phyloP scores from a whole-genome alignment of 2,888 invertebrate genomes.

The Drosophila fungiperda region DNA sequence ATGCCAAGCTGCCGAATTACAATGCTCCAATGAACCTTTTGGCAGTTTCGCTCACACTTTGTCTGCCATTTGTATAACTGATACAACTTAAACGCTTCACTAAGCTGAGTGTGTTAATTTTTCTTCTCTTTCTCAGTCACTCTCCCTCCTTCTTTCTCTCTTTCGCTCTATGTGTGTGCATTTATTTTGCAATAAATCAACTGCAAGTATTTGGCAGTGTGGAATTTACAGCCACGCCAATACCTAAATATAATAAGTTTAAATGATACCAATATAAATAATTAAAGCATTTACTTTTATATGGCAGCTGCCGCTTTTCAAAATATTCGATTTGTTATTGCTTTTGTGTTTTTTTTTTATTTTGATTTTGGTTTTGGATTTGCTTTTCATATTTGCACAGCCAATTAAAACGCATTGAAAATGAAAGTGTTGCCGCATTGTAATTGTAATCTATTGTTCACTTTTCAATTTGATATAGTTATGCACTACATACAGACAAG shows the following conservation, averaged over 20 bases:
- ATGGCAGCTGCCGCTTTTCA: constrained; percentile 28
- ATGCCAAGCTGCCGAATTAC: constrained; percentile 51
- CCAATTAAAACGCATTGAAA: constrained; percentile 63
- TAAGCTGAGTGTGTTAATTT: neutral
- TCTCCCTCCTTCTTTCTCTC: neutral
- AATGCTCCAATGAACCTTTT: constrained; percentile 63
- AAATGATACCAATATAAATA: constrained; percentile 43
- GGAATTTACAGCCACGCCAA: constrained; percentile 39
- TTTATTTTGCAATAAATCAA: constrained; percentile 47
- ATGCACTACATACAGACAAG: constrained; percentile 49
- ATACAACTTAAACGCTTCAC: constrained; percentile 20
- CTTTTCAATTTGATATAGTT: constrained; percentile 72
- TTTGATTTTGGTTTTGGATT: constrained; percentile 29
- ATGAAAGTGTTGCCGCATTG: constrained; percentile 71
- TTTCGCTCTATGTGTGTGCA: neutral
- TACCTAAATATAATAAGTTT: constrained; percentile 18
- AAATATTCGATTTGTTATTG: constrained; percentile 15
- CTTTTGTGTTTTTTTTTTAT: constrained; percentile 26
- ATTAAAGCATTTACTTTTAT: constrained; percentile 41
- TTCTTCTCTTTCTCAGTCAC: neutral
- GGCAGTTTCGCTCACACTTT: constrained; percentile 27
- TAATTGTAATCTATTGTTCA: constrained; percentile 53
- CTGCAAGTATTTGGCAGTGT: constrained; percentile 27
- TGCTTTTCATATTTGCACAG: constrained; percentile 35
- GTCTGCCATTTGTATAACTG: constrained; percentile 21